Evolutionary conservation across 2,113 vertebrate genomes (phyloP).

Genomic region (Heterocephalus glaber): DNA sequence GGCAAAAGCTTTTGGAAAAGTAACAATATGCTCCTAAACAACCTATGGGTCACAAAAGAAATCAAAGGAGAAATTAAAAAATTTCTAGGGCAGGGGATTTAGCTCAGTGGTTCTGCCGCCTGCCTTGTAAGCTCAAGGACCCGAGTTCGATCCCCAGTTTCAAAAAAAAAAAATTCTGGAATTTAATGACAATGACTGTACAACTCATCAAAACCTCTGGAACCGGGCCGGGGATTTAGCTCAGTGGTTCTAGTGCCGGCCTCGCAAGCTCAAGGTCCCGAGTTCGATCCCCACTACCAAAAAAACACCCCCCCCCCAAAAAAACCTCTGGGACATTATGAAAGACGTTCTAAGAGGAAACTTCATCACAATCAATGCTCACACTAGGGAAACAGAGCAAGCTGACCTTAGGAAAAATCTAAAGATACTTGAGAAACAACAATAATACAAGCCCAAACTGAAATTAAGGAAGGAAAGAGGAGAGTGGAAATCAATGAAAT

Average conservation of each 20-base stretch:
- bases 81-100: too few relatives aligned
- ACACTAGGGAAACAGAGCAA: background rate
- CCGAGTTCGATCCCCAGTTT: too few relatives aligned
- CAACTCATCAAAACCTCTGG: background rate
- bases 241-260: too few relatives aligned
- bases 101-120: too few relatives aligned
- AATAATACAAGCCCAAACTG: background rate
- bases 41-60: background rate
- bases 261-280: too few relatives aligned
- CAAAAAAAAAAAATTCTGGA: too few relatives aligned
- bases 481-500: background rate
- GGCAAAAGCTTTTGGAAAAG: background rate
- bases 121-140: too few relatives aligned
- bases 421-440: background rate
- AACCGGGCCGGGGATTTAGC: too few relatives aligned
- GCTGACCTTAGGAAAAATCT: background rate
- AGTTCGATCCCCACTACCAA: too few relatives aligned
- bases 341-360: background rate
- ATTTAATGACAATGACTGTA: background rate
- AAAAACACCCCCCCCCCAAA: too few relatives aligned
- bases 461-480: background rate
- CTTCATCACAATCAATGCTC: background rate
- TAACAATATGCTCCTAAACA: background rate
- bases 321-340: background rate
- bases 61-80: background rate